Evolutionary conservation across 2,113 vertebrate species (phyloP).

Genomic region (Amblyopsis rosae): DNA sequence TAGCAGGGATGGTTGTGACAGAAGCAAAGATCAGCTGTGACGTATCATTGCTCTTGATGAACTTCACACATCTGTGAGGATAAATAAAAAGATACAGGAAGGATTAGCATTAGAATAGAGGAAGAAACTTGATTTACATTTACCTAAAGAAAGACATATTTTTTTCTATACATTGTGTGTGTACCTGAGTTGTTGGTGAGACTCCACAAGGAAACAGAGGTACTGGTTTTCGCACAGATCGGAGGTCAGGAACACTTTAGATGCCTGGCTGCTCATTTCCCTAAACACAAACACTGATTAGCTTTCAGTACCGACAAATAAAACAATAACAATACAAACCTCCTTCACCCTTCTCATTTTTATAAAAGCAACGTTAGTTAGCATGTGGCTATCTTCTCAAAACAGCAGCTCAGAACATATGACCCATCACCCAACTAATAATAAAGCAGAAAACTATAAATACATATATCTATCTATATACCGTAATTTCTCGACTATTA

Average conservation of each 20-base stretch:
- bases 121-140: background rate
- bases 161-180: background rate
- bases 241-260: conserved; percentile 93
- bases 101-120: background rate
- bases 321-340: background rate
- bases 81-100: background rate
- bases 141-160: too few species aligned
- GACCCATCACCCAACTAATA: too few species aligned
- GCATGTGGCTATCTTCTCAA: too few species aligned
- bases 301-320: background rate
- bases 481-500: too few species aligned
- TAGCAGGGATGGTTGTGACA: conserved; percentile 86
- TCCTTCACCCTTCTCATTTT: too few species aligned
- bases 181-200: conserved; percentile 92
- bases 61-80: conserved; percentile 88
- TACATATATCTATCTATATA: too few species aligned
- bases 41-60: conserved; percentile 91
- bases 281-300: conserved; percentile 61
- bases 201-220: conserved; percentile 93
- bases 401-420: too few species aligned
- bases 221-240: conserved; percentile 94
- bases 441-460: too few species aligned
- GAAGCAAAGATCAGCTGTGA: conserved; percentile 93
- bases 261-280: conserved; percentile 92
- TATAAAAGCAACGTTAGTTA: too few species aligned